phyloP scores from a whole-genome alignment of 1,140 invertebrate genomes.

The Sipha flava region DNA sequence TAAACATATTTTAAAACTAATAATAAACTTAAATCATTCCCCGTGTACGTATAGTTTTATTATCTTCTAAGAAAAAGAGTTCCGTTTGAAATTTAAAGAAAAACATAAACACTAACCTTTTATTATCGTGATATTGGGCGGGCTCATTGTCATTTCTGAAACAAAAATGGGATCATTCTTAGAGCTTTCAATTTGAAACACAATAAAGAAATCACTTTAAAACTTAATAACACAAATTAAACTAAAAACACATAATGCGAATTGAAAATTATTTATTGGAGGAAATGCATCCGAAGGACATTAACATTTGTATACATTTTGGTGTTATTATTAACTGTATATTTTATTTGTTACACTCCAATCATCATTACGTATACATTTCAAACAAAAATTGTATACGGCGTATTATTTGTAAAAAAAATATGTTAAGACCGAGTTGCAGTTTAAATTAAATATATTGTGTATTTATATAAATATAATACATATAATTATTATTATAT shows the following conservation, averaged over 20 bases:
- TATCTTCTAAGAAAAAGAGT: background rate
- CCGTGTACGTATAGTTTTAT: background rate
- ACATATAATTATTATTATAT: no score
- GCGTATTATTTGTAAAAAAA: no score
- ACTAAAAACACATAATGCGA: background rate
- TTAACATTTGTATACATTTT: no score
- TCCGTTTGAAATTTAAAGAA: conserved; percentile 26
- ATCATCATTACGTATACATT: no score
- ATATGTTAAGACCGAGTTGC: no score
- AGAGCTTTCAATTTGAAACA: conserved; percentile 24
- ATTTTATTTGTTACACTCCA: background rate
- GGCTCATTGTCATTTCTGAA: conserved; percentile 32
- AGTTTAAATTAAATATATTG: no score
- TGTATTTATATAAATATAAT: no score
- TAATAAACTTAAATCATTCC: background rate
- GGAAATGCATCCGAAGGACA: no score
- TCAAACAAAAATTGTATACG: no score
- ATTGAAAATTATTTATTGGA: background rate
- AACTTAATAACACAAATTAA: background rate
- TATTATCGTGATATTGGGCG: conserved; percentile 32
- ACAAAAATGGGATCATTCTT: conserved; percentile 32
- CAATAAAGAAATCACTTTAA: conserved; percentile 24
- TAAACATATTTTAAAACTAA: background rate
- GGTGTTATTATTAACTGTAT: no score
- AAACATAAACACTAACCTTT: conserved; percentile 30